Percentiles rank a stretch among this genome's conserved stretches.
phyloP scores from a whole-genome alignment of 2,113 vertebrate genomes.

The Anthoscopus minutus region DNA sequence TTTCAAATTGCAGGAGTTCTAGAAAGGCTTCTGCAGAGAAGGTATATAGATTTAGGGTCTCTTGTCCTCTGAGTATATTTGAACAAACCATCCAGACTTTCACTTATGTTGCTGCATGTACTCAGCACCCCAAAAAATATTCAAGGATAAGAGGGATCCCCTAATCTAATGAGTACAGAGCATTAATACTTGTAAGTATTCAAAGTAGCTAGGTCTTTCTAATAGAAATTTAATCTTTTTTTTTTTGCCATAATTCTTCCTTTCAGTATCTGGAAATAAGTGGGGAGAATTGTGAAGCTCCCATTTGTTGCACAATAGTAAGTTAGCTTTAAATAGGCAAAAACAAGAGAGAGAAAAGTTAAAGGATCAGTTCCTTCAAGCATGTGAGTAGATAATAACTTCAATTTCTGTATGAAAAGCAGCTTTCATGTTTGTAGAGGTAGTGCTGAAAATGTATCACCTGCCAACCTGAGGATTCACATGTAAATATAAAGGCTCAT shows the following conservation, averaged over 20 bases:
- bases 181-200: background rate
- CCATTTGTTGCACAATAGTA: background rate
- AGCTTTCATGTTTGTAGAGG: background rate
- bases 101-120: background rate
- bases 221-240: background rate
- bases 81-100: background rate
- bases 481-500: background rate
- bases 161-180: background rate
- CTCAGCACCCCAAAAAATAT: background rate
- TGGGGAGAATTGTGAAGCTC: background rate
- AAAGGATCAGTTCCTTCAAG: background rate
- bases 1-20: background rate
- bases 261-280: background rate
- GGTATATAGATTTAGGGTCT: background rate
- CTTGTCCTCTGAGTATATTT: background rate
- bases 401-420: background rate
- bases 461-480: background rate
- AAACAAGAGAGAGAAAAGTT: background rate
- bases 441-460: background rate
- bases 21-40: background rate
- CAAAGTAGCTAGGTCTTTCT: background rate
- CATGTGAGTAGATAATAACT: background rate
- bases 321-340: background rate
- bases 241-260: background rate
- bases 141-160: background rate